Evolutionary conservation across 2,113 vertebrate species (phyloP).

Genomic region (Anhinga rufa): DNA sequence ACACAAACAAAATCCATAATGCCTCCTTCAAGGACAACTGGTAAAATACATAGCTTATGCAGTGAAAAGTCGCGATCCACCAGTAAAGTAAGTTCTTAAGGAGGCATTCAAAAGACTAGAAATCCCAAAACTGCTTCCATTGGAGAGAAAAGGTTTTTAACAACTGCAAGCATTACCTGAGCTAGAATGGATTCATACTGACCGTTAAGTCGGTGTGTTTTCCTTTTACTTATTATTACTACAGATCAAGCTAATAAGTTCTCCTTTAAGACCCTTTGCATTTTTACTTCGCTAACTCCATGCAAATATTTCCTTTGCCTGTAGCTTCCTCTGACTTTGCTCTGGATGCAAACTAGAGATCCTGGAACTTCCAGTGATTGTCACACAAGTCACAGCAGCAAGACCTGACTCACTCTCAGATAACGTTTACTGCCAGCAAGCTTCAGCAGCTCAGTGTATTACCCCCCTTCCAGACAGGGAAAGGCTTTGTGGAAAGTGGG

Average conservation of each 20-base stretch:
- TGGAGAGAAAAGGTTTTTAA: neutral
- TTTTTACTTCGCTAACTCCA: neutral
- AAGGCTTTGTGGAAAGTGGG: neutral
- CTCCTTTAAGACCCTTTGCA: neutral
- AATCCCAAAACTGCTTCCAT: neutral
- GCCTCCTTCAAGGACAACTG: neutral
- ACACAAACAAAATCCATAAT: neutral
- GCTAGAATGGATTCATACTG: neutral
- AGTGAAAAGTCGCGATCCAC: neutral
- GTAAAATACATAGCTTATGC: neutral
- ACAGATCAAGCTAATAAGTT: neutral
- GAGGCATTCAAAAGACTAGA: neutral
- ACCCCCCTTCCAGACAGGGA: neutral
- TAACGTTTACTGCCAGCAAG: neutral
- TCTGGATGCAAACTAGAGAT: neutral
- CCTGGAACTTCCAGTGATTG: neutral
- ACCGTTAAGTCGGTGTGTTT: neutral
- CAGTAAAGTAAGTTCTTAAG: neutral
- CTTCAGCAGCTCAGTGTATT: fast-evolving
- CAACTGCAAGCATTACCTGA: neutral
- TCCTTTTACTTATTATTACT: neutral
- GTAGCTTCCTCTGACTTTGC: neutral
- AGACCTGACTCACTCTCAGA: neutral
- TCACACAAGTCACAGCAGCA: neutral
- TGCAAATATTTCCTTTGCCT: neutral